Evolutionary conservation across 2,113 vertebrate genomes (phyloP), one percentile per base, ranked within the genome.

Genomic region (Cephalopholis sonnerati): DNA sequence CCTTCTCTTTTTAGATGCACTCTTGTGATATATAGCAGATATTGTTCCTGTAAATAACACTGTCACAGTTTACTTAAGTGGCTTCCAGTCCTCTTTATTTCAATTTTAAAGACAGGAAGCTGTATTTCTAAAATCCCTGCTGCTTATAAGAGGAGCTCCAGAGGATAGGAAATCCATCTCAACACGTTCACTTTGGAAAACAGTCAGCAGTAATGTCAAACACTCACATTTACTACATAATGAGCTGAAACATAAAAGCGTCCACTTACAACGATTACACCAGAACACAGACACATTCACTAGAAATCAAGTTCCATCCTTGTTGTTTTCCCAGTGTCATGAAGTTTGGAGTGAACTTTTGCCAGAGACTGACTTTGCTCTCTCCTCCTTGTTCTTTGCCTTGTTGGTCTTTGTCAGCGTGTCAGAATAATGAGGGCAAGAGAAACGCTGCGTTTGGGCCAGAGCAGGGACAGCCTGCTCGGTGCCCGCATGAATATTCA

Each of bases 391-490:
- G 77, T 87, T 91, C 89, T 91, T 88, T 87, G 77, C 86, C 63
- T 74, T 92, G 82, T 89, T 87, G 83, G 65, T 92, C 88, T 88
- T 89, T 94, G 91, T 93, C 92, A 93, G 90, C 84, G 3, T 55
- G 74, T 94, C 93, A 90, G 91, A 90, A 93, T 94, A 93, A 94
- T 93, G 92, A 94, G 93, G 92, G 73, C 83, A 66, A 65, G 63
- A 86, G 83, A 89, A 87, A 78, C 13, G 51, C 77, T 54, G 75
- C 69, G 27, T 79, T 87, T 39, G 74, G 84, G 82, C 84, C 74
- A 3, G 64, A 78, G 86, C 57, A 10, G 83, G 82, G 88, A 90
- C 85, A 84, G 71, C 83, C 71, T 41, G 80, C 90, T 77, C 70
- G 11, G 82, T 8, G 70, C 46, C 82, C 32, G 46, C 86, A 94